Evolutionary conservation across 1,140 invertebrate genomes (phyloP).

Genomic region (Hylaeus volcanicus): DNA sequence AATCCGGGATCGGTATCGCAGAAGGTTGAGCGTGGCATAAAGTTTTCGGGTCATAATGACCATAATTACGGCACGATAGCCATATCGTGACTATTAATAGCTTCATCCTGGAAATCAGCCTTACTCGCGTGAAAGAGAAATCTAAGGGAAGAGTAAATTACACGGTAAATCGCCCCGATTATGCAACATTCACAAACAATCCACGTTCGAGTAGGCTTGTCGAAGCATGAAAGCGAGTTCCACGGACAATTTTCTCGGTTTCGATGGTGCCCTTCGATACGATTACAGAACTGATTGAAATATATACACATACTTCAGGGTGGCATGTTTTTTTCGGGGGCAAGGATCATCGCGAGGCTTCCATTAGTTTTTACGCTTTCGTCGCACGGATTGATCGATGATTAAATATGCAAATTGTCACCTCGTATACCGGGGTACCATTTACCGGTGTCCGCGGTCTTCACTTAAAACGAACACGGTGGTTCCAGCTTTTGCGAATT

Average conservation of each 20-base stretch:
- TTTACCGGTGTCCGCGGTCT: background rate
- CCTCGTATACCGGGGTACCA: background rate
- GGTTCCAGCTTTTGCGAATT: constrained; percentile 6
- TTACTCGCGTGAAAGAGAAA: constrained; percentile 15
- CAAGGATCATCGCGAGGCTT: background rate
- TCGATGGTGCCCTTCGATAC: background rate
- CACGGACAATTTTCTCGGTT: background rate
- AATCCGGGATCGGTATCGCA: background rate
- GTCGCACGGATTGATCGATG: background rate
- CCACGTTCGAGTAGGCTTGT: too few relatives aligned
- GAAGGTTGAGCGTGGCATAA: constrained; percentile 12
- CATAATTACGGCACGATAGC: constrained; percentile 42
- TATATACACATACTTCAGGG: background rate
- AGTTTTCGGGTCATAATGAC: constrained; percentile 33
- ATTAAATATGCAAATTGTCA: constrained; percentile 36
- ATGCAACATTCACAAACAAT: constrained; percentile 11
- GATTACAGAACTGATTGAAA: background rate
- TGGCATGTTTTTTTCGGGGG: background rate
- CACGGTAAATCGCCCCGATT: constrained; percentile 12
- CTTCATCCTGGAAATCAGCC: constrained; percentile 24
- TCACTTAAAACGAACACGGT: background rate
- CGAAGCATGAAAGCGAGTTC: background rate
- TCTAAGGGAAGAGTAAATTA: constrained; percentile 4
- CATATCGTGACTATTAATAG: constrained; percentile 43
- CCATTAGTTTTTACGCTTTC: background rate